Evolutionary conservation across 2,797 vertebrate genomes (phyloP).

Genomic region (Sebastes vulpes): DNA sequence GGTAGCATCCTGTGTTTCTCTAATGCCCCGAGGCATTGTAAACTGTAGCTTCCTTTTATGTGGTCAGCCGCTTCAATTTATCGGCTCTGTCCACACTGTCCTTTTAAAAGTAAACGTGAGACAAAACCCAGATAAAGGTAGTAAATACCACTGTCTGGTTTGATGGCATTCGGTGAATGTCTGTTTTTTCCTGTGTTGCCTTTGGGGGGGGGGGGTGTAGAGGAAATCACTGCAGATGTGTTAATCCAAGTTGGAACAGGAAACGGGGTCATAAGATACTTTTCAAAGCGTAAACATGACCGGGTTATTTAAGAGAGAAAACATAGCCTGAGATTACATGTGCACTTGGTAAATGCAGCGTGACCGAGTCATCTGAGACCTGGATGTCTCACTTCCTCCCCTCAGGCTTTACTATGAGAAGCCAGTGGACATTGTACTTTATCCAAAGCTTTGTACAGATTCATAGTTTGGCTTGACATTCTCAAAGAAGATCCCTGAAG

Average conservation of each 20-base stretch:
- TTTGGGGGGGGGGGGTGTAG: neutral
- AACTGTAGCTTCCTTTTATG: conserved; percentile 62
- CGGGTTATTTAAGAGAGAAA: conserved; percentile 53
- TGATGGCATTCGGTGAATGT: conserved; percentile 41
- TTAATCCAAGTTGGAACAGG: conserved; percentile 42
- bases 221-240: conserved; percentile 32
- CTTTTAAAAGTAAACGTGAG: conserved; percentile 62
- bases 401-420: conserved; percentile 24
- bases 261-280: conserved; percentile 56
- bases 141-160: conserved; percentile 64
- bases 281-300: conserved; percentile 57
- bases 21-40: conserved; percentile 7
- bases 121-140: conserved; percentile 66
- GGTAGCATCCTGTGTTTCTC: conserved; percentile 56
- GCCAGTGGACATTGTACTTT: conserved; percentile 35
- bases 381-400: conserved; percentile 44
- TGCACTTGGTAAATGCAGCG: conserved; percentile 34
- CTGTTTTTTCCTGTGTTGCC: conserved; percentile 10
- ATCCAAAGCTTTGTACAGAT: conserved; percentile 55
- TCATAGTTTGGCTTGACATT: conserved; percentile 77
- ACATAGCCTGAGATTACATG: conserved; percentile 44
- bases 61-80: conserved; percentile 60
- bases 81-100: conserved; percentile 54
- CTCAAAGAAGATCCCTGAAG: conserved; percentile 72
- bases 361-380: conserved; percentile 36